Evolutionary conservation across 1,140 invertebrate genomes (phyloP).

Genomic region (Matsumurasca onukii): DNA sequence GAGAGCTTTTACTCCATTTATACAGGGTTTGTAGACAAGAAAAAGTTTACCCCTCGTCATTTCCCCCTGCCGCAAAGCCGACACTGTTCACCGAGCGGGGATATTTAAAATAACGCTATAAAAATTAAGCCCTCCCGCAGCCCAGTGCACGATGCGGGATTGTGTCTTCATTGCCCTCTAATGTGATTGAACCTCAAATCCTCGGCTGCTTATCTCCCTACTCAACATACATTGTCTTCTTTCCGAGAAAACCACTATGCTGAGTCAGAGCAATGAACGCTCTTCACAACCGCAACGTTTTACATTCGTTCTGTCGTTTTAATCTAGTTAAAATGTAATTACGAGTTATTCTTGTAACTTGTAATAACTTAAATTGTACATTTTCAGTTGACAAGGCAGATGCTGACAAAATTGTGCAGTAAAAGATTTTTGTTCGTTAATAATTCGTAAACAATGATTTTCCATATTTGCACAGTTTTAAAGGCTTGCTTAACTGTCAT

Average conservation of each 20-base stretch:
- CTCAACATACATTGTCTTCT: conserved; percentile 12
- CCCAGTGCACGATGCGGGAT: conserved; percentile 13
- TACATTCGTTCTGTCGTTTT: neutral
- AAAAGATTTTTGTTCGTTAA: too few relatives aligned
- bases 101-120: conserved; percentile 37
- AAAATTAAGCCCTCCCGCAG: conserved; percentile 33
- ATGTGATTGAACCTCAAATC: conserved; percentile 16
- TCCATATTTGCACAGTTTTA: too few relatives aligned
- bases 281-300: neutral
- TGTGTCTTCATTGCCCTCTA: conserved; percentile 23
- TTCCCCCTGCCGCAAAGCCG: conserved; percentile 7
- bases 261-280: too few relatives aligned
- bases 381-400: too few relatives aligned
- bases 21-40: conserved; percentile 30
- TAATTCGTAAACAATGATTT: too few relatives aligned
- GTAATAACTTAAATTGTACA: too few relatives aligned
- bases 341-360: too few relatives aligned
- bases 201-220: neutral
- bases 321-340: neutral
- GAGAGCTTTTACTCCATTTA: conserved; percentile 28
- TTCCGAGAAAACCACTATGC: too few relatives aligned
- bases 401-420: too few relatives aligned
- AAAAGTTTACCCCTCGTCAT: conserved; percentile 27
- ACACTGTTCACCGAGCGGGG: conserved; percentile 25
- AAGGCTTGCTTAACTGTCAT: too few relatives aligned